Evolutionary conservation across 2,113 vertebrate species (phyloP), one percentile per base, ranked within the genome.

Genomic region (Aramus guarauna): DNA sequence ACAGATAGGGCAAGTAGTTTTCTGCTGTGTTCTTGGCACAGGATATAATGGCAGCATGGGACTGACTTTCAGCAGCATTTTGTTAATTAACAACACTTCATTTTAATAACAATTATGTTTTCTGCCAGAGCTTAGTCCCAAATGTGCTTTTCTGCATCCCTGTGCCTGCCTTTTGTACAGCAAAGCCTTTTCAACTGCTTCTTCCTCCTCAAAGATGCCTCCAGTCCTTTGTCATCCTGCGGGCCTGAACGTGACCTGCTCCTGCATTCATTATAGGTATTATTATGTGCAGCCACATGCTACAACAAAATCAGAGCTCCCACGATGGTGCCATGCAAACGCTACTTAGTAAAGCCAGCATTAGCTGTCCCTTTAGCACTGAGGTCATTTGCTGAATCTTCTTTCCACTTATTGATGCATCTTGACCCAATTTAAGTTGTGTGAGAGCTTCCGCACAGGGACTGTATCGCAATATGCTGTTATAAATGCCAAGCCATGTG

Each of bases 41-140:
- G 60, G n/a, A 12, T 52, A 9, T 9, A 41, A n/a, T 23, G 67
- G 78, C 71, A 85, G 43, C n/a, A 0, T 29, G 63, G 52, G 59
- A 73, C 48, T 34, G 36, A 39, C 43, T 50, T 50, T 77, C 60
- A 69, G 83, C 87, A 91, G 68, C 24, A 0, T 77, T 93, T 84
- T 41, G 50, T 84, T 93, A 74, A 93, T 95, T 89, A 95, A 23
- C 59, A 76, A 23, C 59, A 19, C 80, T 93, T 91, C 36, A 45
- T 92, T 94, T 94, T 81, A 62, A 76, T 79, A 82, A 30, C 62
- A 68, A 15, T 71, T 45, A n/a, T 1, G 41, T 19, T 67, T 77
- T 41, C 80, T 96, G 89, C 79, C 92, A 69, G 45, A 52, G 27
- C 63, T 66, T 4, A n/a, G 64, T 94, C 89, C 94, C 86, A 36